Evolutionary conservation across 2,797 vertebrate species (phyloP), one percentile per base, ranked within the genome.

Genomic region (Falco novaeseelandiae): DNA sequence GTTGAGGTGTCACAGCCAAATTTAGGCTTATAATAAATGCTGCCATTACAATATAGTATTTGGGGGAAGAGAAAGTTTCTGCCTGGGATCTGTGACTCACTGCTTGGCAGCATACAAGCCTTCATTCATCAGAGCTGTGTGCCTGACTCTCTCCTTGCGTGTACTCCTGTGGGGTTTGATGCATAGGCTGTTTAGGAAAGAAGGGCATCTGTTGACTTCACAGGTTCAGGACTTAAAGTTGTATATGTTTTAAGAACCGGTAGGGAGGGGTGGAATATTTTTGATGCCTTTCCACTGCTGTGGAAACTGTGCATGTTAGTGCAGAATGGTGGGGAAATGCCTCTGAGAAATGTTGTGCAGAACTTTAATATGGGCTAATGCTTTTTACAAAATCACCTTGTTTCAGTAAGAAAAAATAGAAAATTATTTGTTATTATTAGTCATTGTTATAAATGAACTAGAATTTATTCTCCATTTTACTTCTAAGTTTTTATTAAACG

Each of bases 261-360:
- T 42, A 76, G 27, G 40, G 38, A 81, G n/a, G 30, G 20, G 8
- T 76, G 44, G 51, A 29, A 17, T 74, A 17, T 34, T 88, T 90
- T 16, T 54, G 23, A 12, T 55, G 52, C 38, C 29, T 90, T 90
- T 61, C 51, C 1, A 2, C 34, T 42, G 7, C 44, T 12, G 67
- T 25, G 85, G 59, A 55, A 69, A 30, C n/a, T 0, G 0, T 40
- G 29, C 2, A 1, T 14, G 17, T 66, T 40, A 63, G 27, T n/a
- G 52, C 30, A 49, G 44, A 73, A 10, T 1, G 38, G 25, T 16
- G 6, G 44, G 61, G 54, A 72, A 40, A 58, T 10, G 65, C 57
- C 65, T 74, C 69, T 30, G 73, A 66, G 32, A 62, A 89, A 40
- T 0, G 0, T 18, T n/a, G 27, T 46, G 12, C 38, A 66, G 38